A percentile compares a stretch with the other conserved stretches of the same genome.
phyloP scores from a whole-genome alignment of 2,113 vertebrate genomes.

The Meles meles region DNA sequence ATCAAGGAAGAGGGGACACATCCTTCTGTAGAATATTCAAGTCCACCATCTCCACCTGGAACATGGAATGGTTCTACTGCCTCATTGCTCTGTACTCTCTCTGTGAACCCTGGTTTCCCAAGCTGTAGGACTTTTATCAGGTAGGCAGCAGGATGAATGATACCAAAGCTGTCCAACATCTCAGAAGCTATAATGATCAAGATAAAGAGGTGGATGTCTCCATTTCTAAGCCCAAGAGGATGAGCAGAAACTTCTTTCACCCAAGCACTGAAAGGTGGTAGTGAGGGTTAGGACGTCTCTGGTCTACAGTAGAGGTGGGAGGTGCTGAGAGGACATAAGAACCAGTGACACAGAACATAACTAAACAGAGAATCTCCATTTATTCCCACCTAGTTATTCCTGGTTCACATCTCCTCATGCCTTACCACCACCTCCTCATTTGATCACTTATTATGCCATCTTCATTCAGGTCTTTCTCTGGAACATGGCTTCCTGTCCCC shows the following conservation, averaged over 20 bases:
- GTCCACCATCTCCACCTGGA: background rate
- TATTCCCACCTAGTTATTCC: background rate
- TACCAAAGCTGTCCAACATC: background rate
- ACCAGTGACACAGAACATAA: background rate
- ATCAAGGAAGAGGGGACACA: background rate
- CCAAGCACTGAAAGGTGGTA: background rate
- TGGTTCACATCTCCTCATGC: background rate
- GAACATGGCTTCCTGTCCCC: background rate
- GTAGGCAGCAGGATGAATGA: background rate
- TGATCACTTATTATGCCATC: background rate
- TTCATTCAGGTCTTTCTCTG: background rate
- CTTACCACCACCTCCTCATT: background rate
- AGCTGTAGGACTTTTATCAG: background rate
- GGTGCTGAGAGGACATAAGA: background rate
- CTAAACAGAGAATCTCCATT: no score
- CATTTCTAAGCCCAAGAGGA: background rate
- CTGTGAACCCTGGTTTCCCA: background rate
- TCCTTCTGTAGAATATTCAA: background rate
- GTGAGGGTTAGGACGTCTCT: background rate
- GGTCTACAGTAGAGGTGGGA: background rate
- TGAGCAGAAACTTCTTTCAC: background rate
- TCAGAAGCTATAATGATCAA: background rate
- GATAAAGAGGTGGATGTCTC: background rate
- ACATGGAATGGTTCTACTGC: background rate
- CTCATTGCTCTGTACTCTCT: background rate